Evolutionary conservation across 2,797 vertebrate genomes (phyloP).

Genomic region (Morus bassanus): DNA sequence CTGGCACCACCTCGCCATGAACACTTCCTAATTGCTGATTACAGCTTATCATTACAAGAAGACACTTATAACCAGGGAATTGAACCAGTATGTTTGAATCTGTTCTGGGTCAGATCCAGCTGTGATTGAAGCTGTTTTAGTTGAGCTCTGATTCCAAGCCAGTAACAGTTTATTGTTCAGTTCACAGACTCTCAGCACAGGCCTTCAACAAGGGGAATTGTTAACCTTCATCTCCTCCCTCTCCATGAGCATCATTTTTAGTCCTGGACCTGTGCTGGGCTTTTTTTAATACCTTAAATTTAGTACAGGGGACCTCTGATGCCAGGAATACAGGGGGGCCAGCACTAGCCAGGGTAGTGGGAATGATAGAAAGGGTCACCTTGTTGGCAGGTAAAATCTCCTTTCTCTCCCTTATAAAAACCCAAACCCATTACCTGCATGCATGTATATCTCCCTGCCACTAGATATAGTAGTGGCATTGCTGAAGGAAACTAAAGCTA

Average conservation of each 20-base stretch:
- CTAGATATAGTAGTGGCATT: not conserved
- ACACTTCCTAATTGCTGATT: conserved; percentile 39
- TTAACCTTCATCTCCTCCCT: not conserved
- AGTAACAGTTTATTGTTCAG: conserved; percentile 10
- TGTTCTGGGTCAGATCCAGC: conserved; percentile 49
- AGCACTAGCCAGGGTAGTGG: not conserved
- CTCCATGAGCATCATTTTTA: not conserved
- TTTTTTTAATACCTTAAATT: not conserved
- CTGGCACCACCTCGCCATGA: not conserved
- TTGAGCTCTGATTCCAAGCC: conserved; percentile 15
- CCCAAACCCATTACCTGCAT: not conserved
- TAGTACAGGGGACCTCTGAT: not conserved
- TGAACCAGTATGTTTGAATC: conserved; percentile 43
- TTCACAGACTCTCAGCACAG: not conserved
- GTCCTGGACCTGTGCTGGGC: not conserved
- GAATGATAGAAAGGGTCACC: not conserved
- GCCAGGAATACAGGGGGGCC: not conserved
- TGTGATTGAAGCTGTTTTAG: conserved; percentile 23
- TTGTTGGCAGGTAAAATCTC: not conserved
- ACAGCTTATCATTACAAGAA: conserved; percentile 41
- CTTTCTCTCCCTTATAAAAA: not conserved
- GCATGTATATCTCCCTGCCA: not conserved
- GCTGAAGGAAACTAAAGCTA: not conserved
- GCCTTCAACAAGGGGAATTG: not conserved
- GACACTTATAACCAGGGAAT: conserved; percentile 36